Conservation (phyloP, 1,140 invertebrate species). For the Cardiocondyla obscurior region DNA sequence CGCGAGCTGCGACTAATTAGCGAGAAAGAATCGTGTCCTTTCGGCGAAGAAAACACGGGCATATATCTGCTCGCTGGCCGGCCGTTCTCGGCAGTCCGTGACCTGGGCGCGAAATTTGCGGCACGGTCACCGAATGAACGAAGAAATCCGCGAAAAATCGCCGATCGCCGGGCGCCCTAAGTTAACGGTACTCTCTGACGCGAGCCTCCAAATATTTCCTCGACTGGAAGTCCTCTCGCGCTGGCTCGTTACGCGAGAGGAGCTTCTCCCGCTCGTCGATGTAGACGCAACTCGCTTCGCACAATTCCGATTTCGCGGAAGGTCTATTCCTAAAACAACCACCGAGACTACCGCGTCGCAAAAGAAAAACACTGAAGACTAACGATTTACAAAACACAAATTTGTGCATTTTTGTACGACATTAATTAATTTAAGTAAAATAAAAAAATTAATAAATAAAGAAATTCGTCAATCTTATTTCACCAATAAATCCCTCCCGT, state of each 20-base stretch:
- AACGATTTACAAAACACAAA: background rate
- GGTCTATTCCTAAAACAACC: background rate
- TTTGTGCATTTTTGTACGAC: background rate
- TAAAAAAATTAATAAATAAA: background rate
- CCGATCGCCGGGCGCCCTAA: constrained; percentile 49
- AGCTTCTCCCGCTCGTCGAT: background rate
- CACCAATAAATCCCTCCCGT: background rate
- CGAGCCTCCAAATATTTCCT: constrained; percentile 74
- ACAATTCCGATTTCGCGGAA: background rate
- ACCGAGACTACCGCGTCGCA: background rate
- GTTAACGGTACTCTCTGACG: constrained; percentile 73
- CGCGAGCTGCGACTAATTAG: constrained; percentile 61
- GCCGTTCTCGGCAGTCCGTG: constrained; percentile 37
- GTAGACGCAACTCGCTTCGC: constrained; percentile 2
- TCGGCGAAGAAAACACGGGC: constrained; percentile 35
- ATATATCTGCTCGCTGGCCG: constrained; percentile 3
- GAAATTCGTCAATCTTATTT: background rate
- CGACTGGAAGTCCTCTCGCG: background rate
- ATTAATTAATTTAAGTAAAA: background rate
- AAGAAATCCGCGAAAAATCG: constrained; percentile 71
- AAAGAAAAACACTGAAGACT: background rate
- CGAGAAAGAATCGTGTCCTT: constrained; percentile 58
- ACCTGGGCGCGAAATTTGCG: constrained; percentile 65
- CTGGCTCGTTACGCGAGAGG: constrained; percentile 44
- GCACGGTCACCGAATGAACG: constrained; percentile 3